Evolutionary conservation across 2,888 invertebrate genomes (phyloP).

Genomic region (Mythimna vitellina): DNA sequence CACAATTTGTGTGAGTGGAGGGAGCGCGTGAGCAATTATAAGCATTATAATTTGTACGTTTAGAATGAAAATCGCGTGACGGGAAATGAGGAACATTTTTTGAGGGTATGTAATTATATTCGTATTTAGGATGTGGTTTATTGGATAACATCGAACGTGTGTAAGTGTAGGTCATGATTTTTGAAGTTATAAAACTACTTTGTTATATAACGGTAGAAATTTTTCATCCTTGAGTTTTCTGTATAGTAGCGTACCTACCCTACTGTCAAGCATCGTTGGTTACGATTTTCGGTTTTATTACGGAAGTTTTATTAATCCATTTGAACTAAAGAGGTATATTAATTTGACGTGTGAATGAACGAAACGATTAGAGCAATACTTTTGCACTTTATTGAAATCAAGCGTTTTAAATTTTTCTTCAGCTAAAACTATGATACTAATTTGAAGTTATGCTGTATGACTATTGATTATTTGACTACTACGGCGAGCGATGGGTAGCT

Average conservation of each 20-base stretch:
- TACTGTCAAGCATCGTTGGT: neutral
- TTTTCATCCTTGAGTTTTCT: neutral
- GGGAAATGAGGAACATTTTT: constrained; percentile 57
- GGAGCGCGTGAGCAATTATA: constrained; percentile 58
- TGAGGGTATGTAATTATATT: constrained; percentile 55
- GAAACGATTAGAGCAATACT: too few species aligned
- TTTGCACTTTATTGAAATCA: too few species aligned
- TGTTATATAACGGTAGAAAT: constrained; percentile 1
- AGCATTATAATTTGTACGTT: constrained; percentile 53
- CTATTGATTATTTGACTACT: too few species aligned
- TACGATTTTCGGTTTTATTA: too few species aligned
- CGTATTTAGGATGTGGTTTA: constrained; percentile 59
- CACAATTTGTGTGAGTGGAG: constrained; percentile 55
- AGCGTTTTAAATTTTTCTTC: too few species aligned
- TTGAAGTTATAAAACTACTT: constrained; percentile 8
- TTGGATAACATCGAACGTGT: constrained; percentile 54
- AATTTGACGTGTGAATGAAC: too few species aligned
- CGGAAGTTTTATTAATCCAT: too few species aligned
- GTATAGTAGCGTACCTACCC: neutral
- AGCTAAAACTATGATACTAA: too few species aligned
- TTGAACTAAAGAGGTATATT: too few species aligned
- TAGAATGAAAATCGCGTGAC: constrained; percentile 60
- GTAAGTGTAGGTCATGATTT: constrained; percentile 39
- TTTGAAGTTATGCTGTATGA: too few species aligned
- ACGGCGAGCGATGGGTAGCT: too few species aligned